Evolutionary conservation across 2,797 vertebrate species (phyloP), one percentile per base, ranked within the genome.

Genomic region (Coracias cyanogaster): DNA sequence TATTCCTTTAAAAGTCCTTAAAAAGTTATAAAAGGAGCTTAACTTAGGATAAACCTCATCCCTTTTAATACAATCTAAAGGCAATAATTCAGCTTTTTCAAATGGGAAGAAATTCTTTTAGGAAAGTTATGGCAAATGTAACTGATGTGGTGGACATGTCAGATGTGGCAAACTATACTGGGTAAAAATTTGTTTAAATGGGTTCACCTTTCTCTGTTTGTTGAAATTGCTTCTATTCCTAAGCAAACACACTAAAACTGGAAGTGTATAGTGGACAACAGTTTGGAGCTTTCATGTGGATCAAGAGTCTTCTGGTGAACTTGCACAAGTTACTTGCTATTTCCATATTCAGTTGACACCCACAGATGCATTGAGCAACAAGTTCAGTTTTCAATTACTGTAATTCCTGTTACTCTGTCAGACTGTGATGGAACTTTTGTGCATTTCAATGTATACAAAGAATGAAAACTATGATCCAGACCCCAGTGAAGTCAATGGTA

Each of bases 1-100:
- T 84, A 82, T 82, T 96, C 76, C 78, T 35, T 37, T 74, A 94
- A 89, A 83, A 90, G 21, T 81, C 18, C 85, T 67, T 88, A 20
- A 33, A 93, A 86, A 96, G 45, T 83, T 93, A 35, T 73, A 86
- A 92, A 64, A 78, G 33, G 25, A 94, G 31, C 35, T 95, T 94
- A 94, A 86, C 90, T 96, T 95, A 91, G 90, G 45, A 64, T 79
- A 70, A 85, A 93, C 22, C 17, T 86, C 11, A 60, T 87, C 25
- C 25, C 3, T 89, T 86, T 81, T 79, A 92, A 73, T 67, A 51
- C 16, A 73, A 5, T 64, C 57, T 54, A 31, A 45, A 89, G 54
- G 9, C 55, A 86, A 61, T 74, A 76, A 71, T 46, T 46, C 35
- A 77, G 6, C 5, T 73, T 86, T 77, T 90, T 39, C 5, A 58